These are phyloP conservation scores for Chrysodeixis includens DNA, from an alignment of 2,888 invertebrate genomes.

Conservation along the genomic window DNA sequence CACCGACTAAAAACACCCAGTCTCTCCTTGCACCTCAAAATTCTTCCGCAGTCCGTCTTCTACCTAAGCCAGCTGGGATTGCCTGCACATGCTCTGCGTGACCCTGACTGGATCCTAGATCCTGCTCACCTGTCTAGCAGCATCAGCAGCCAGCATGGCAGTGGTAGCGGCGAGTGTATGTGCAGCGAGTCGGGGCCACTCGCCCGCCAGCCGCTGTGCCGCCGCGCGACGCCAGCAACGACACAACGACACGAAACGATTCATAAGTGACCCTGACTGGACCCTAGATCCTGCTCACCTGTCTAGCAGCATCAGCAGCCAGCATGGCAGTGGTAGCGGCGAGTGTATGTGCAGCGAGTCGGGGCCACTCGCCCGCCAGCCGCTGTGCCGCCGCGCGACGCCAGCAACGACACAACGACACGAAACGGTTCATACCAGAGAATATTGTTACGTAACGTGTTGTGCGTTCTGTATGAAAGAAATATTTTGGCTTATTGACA, in stretches of 20 bases:
- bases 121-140: conserved; percentile 64
- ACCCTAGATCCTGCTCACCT: conserved; percentile 61
- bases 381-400: conserved; percentile 73
- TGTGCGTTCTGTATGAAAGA: conserved; percentile 70
- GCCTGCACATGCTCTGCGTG: too few species aligned
- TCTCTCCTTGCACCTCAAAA: too few species aligned
- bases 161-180: conserved; percentile 66
- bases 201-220: conserved; percentile 64
- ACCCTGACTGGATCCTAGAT: too few species aligned
- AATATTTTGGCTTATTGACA: too few species aligned
- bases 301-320: conserved; percentile 64
- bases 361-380: conserved; percentile 65
- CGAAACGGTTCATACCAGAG: conserved; percentile 67
- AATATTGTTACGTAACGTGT: conserved; percentile 72
- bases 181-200: conserved; percentile 63
- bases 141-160: conserved; percentile 64
- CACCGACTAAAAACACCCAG: too few species aligned
- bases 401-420: conserved; percentile 69
- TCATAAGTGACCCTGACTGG: too few species aligned
- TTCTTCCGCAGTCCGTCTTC: too few species aligned
- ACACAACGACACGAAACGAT: conserved; percentile 63
- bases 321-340: conserved; percentile 66
- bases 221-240: conserved; percentile 74
- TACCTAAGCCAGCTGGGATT: too few species aligned
- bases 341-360: conserved; percentile 58